Percentiles rank a stretch among this genome's conserved stretches.
phyloP scores from a whole-genome alignment of 2,113 vertebrate species.

The Pseudopipra pipra region DNA sequence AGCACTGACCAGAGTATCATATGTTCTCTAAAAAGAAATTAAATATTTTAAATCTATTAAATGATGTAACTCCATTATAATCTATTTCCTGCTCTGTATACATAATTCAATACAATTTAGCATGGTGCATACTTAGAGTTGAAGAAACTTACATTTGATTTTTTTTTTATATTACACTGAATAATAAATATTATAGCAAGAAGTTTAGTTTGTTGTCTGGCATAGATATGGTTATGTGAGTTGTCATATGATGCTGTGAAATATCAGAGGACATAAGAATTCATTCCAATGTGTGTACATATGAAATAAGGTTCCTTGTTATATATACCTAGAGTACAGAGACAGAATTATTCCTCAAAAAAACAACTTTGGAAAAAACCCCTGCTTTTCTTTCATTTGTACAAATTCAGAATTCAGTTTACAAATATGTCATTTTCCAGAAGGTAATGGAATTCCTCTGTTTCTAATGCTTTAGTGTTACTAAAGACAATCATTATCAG shows the following conservation, averaged over 20 bases:
- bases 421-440: neutral
- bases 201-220: neutral
- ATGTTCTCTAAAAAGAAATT: neutral
- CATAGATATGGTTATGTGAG: neutral
- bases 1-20: neutral
- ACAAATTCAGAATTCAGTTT: neutral
- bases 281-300: neutral
- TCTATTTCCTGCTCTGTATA: neutral
- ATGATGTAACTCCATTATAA: neutral
- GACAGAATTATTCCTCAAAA: neutral
- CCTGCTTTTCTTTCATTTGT: neutral
- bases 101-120: neutral
- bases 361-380: neutral
- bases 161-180: neutral
- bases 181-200: neutral
- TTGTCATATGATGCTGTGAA: neutral
- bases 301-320: neutral
- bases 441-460: neutral
- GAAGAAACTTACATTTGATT: neutral
- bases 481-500: neutral
- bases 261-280: neutral
- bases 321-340: neutral
- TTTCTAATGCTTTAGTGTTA: neutral
- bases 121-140: neutral
- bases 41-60: neutral